Percentiles rank a stretch among this genome's conserved stretches.
Conservation (phyloP, 2,888 invertebrate genomes). For the Molanna angustata region DNA sequence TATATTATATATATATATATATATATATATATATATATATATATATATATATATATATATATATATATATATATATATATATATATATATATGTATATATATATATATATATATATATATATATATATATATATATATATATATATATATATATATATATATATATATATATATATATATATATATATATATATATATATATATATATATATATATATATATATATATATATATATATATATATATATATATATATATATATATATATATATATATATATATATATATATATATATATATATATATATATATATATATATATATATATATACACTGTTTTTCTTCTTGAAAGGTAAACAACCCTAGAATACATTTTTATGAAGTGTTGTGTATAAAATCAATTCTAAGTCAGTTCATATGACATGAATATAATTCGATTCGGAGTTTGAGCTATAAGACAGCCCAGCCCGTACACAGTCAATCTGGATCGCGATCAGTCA, state of each 20-base stretch:
- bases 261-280: neutral
- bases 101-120: neutral
- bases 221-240: neutral
- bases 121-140: neutral
- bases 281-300: neutral
- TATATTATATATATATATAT: neutral
- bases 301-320: neutral
- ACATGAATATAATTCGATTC: too few relatives aligned
- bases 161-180: neutral
- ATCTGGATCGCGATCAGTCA: too few relatives aligned
- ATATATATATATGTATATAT: neutral
- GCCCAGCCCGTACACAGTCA: too few relatives aligned
- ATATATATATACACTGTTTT: neutral
- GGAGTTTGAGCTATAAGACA: too few relatives aligned
- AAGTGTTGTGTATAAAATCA: too few relatives aligned
- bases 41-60: neutral
- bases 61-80: neutral
- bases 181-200: neutral
- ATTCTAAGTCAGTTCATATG: too few relatives aligned
- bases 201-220: neutral
- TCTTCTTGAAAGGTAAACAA: too few relatives aligned
- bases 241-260: neutral
- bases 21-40: neutral
- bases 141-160: neutral
- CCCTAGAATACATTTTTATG: too few relatives aligned